Evolutionary conservation across 2,888 invertebrate genomes (phyloP).

Genomic region (Eucera pruinosa): DNA sequence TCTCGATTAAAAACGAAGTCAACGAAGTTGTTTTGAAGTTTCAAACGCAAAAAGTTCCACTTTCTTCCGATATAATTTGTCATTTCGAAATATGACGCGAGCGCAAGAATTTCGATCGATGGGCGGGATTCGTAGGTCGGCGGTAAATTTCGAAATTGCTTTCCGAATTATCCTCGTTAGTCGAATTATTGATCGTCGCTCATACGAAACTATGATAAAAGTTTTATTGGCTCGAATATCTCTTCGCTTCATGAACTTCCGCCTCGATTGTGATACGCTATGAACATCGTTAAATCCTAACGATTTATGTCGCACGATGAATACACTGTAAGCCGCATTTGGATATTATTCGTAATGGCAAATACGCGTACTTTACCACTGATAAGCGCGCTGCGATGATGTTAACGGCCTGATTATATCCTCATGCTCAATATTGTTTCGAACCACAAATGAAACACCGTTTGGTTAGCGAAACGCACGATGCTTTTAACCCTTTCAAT

Average conservation of each 20-base stretch:
- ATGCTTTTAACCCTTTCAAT: no score
- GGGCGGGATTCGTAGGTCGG: no score
- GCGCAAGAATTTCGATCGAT: no score
- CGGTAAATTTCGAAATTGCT: constrained; percentile 20
- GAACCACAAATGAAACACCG: no score
- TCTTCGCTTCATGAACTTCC: constrained; percentile 20
- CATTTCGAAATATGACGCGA: no score
- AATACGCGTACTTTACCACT: constrained; percentile 43
- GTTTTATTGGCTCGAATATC: constrained; percentile 14
- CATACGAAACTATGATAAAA: background rate
- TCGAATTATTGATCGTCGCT: background rate
- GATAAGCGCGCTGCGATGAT: constrained; percentile 2
- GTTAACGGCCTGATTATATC: constrained; percentile 25
- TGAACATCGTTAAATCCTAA: constrained; percentile 1
- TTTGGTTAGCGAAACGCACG: no score
- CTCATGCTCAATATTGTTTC: no score
- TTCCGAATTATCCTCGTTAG: background rate
- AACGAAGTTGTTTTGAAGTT: background rate
- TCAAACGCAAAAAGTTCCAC: no score
- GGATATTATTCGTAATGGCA: constrained; percentile 46
- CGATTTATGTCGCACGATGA: constrained; percentile 28
- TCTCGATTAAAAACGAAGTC: background rate
- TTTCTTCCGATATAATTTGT: no score
- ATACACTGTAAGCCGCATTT: constrained; percentile 15
- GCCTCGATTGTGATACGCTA: constrained; percentile 12